Evolutionary conservation across 2,113 vertebrate genomes (phyloP), one percentile per base, ranked within the genome.

Genomic region (Ceyx cyanopectus): DNA sequence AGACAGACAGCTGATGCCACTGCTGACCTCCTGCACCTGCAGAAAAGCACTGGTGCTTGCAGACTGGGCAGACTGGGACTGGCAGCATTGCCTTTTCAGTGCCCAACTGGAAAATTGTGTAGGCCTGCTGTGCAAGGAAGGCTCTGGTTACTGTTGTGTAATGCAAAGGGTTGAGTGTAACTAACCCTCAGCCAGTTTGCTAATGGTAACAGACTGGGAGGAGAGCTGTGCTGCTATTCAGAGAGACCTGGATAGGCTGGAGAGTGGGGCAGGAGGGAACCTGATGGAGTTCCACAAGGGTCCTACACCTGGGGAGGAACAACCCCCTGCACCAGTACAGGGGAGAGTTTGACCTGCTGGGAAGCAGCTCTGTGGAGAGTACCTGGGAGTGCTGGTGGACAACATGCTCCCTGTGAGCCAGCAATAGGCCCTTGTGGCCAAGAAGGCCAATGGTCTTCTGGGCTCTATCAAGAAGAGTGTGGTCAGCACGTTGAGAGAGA

Each of bases 71-170:
- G 48, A 9, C 43, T 23, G 7, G 20, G 48, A 12, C 40, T 50
- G 69, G 24, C 69, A 60, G 5, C 7, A 3, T 6, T 81, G 61
- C n/a, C 50, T 80, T 92, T 73, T 48, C 80, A 34, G 1, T 40
- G 32, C 22, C 10, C 45, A 51, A 37, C 53, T 70, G 30, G 56
- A 23, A 58, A 7, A 46, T 81, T 62, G 75, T 34, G 53, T 45
- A 1, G 12, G 17, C 30, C 48, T 1, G 3, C 18, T 76, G 4
- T n/a, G n/a, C 48, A 26, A 2, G 4, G 53, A 26, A 2, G 4
- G 32, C 29, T 57, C 9, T 29, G 34, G 4, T 66, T 74, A 13
- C 3, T 74, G 14, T 34, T 67, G 6, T 51, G 65, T 30, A 56
- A 20, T 56, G 29, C 30, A 30, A 19, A 30, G 29, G 29, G 29